Conservation (phyloP, 2,113 vertebrate genomes). For the Pedionomus torquatus region DNA sequence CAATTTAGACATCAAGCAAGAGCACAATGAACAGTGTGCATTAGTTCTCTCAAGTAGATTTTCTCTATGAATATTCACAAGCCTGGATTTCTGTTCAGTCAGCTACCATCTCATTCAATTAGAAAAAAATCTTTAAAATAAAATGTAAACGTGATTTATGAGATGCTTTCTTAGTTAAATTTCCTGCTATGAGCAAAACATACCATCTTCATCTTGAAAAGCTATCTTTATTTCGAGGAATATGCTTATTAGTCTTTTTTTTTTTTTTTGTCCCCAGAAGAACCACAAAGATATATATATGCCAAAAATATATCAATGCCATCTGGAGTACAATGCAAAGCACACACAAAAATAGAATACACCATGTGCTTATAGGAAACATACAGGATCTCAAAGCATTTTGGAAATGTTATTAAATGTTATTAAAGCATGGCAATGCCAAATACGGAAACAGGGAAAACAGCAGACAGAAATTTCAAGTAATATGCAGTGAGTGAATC, state of each 20-base stretch:
- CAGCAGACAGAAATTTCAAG: not conserved
- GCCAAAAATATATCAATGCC: not conserved
- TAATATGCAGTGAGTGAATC: not conserved
- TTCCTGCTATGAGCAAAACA: not conserved
- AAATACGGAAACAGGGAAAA: not conserved
- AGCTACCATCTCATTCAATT: not conserved
- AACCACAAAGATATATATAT: not conserved
- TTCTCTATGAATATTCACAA: not conserved
- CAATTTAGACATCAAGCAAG: not conserved
- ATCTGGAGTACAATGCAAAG: conserved; percentile 31
- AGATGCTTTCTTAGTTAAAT: not conserved
- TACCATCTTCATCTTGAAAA: not conserved
- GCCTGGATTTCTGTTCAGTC: not conserved
- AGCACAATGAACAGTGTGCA: not conserved
- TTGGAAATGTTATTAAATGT: not conserved
- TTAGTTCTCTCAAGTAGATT: not conserved
- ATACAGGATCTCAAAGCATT: not conserved
- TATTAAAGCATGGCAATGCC: not conserved
- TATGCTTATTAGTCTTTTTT: not conserved
- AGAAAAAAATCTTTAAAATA: not conserved
- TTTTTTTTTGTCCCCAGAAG: not conserved
- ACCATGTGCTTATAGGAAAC: not conserved
- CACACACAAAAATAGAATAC: not conserved
- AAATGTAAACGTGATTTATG: not conserved
- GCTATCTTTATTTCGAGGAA: not conserved